Conservation (phyloP, 2,113 vertebrate species). For the Ictalurus punctatus region DNA sequence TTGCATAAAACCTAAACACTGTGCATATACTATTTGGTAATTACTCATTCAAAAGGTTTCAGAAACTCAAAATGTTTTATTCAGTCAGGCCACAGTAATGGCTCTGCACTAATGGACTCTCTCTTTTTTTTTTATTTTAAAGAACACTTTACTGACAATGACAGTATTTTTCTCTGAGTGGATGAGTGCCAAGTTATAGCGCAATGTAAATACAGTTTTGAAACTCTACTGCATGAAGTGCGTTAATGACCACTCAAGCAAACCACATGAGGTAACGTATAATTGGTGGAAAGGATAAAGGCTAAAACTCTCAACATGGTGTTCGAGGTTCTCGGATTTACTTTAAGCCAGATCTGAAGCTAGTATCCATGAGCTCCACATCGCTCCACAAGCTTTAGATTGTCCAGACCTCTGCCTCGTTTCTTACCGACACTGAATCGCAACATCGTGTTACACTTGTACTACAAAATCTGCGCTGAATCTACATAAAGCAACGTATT, state of each 20-base stretch:
- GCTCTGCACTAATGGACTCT: constrained; percentile 40
- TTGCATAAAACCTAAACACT: constrained; percentile 41
- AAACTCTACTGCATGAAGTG: constrained; percentile 17
- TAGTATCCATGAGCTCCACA: not conserved
- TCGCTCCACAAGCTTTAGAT: not conserved
- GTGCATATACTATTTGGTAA: constrained; percentile 25
- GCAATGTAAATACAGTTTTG: constrained; percentile 25
- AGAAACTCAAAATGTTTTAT: constrained; percentile 41
- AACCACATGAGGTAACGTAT: constrained; percentile 2
- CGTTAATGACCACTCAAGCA: constrained; percentile 20
- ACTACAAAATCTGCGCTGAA: not conserved
- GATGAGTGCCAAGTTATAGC: constrained; percentile 28
- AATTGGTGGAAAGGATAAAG: constrained; percentile 7
- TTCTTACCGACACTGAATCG: not conserved
- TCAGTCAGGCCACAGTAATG: constrained; percentile 43
- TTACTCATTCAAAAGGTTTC: constrained; percentile 39
- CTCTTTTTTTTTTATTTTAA: constrained; percentile 33
- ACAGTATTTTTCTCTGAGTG: constrained; percentile 35
- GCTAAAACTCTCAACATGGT: not conserved
- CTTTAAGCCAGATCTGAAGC: constrained; percentile 10
- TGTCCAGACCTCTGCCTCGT: not conserved
- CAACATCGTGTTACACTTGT: not conserved
- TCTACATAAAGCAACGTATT: not conserved
- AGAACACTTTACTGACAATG: constrained; percentile 34
- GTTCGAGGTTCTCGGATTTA: not conserved